Conservation (phyloP, 2,113 vertebrate species). For the Apus apus region DNA sequence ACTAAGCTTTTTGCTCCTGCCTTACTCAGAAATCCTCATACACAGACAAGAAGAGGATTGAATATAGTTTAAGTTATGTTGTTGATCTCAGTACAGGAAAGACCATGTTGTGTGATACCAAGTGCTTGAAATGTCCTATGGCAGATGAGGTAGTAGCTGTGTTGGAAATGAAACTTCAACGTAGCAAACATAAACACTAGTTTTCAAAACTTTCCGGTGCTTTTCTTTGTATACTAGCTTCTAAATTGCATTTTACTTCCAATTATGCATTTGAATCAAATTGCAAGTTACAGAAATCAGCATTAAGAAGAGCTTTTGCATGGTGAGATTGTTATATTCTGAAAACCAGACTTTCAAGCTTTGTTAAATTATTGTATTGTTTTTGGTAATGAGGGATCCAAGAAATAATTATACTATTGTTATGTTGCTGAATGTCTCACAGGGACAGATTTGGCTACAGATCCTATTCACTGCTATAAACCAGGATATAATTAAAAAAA, state of each 20-base stretch:
- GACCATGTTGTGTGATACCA: rapidly evolving
- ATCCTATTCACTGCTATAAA: conserved; percentile 40
- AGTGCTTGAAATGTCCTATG: background rate
- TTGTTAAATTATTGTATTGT: conserved; percentile 5
- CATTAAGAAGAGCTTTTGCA: background rate
- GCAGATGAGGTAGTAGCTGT: background rate
- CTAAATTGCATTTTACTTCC: background rate
- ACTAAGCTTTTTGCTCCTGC: background rate
- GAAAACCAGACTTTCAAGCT: conserved; percentile 8
- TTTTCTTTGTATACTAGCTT: background rate
- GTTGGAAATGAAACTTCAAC: background rate
- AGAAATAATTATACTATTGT: conserved; percentile 56
- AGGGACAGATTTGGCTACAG: conserved; percentile 29
- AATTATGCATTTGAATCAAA: background rate
- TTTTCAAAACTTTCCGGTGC: background rate
- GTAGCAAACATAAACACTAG: background rate
- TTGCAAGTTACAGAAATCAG: conserved; percentile 12
- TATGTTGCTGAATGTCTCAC: background rate
- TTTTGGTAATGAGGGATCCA: conserved; percentile 47
- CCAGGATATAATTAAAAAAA: conserved; percentile 48
- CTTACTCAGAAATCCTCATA: background rate
- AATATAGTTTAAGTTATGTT: background rate
- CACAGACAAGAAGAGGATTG: background rate
- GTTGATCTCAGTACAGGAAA: background rate
- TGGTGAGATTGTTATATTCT: background rate